Evolutionary conservation across 2,888 invertebrate genomes (phyloP), one percentile per base, ranked within the genome.

Genomic region (Drosophila quinaria): DNA sequence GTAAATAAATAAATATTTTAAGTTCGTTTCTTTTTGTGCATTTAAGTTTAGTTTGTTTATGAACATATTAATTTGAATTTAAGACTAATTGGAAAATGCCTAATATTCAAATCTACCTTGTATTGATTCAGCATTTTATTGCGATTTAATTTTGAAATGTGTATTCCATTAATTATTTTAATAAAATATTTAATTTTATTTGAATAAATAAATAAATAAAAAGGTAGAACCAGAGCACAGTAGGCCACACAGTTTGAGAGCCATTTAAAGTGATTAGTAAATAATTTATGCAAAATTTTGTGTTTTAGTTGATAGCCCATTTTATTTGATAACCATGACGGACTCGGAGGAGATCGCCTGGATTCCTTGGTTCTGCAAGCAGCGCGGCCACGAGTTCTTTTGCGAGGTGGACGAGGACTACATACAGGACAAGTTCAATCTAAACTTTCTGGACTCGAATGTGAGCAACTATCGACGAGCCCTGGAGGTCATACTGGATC

Each of bases 331-430:
- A 42, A 96, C 96, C 94, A 98, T 98, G 98, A 98, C 98, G 94
- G 98, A 98, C 94, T 98, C 98, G 91, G 98, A 98, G 95, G 98
- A 99, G 95, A 97, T 98, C 90, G 98, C 98, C 89, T 99, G 99
- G 99, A 99, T 99, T 93, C 97, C 98, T 86, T 99, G 99, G 99
- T 99, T 99, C 94, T 99, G 99, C 94, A 97, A 98, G 87, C 95
- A 99, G 88, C 95, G 98, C 81, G 99, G 99, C 86, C 98, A 99
- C 94, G 99, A 99, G 93, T 99, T 98, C 93, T 99, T 98, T 93
- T 99, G 99, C 93, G 98, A 98, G 98, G 98, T 99, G 74, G 99
- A 99, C 93, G 99, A 99, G 93, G 99, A 99, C 93, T 99, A 99
- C 91, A 99, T 99, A 92, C 99, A 99, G 93, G 99, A 99, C 93